Evolutionary conservation across 2,113 vertebrate genomes (phyloP), one percentile per base, ranked within the genome.

Genomic region (Naja naja): DNA sequence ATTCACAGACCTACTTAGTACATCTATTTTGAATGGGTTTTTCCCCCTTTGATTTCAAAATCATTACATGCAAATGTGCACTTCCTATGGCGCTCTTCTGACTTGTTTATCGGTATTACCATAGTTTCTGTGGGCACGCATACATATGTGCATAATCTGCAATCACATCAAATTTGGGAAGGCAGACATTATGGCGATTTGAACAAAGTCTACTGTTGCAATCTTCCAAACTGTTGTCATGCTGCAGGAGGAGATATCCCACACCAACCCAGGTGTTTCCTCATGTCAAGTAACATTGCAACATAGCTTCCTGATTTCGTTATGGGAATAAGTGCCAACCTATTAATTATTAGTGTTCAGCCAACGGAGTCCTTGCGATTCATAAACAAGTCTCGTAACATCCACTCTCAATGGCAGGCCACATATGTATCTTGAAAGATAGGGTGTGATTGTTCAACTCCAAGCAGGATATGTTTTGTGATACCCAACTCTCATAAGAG

Each of bases 291-390:
- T 94, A 97, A 14, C 96, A 97, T 97, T 92, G 87, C 90, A 96
- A 97, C 92, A 85, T 6, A 91, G 11, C 55, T 90, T 94, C 91
- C 93, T 93, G 55, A 93, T 94, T 95, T 87, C 88, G 43, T 92
- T 96, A 94, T 97, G 97, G 97, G 97, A 97, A 96, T 58, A 89
- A 95, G 92, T 93, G 85, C 85, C 87, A 47, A 93, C 16, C 87
- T 64, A 93, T 90, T 94, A 91, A 94, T 95, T 88, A 60, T 49
- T 12, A 0, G 86, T 91, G 93, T 94, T 94, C 93, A 93, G 95
- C 94, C 93, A 94, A 95, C 91, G 92, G 86, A 92, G 92, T 89
- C 92, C 89, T 94, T 95, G 86, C 94, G 95, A 96, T 92, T 97
- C 94, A 96, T 92, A 43, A 94, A 89, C 58, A 93, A 0, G 85